Percentiles rank a stretch among this genome's conserved stretches.
phyloP scores from a whole-genome alignment of 2,797 vertebrate species.

The Numenius phaeopus region DNA sequence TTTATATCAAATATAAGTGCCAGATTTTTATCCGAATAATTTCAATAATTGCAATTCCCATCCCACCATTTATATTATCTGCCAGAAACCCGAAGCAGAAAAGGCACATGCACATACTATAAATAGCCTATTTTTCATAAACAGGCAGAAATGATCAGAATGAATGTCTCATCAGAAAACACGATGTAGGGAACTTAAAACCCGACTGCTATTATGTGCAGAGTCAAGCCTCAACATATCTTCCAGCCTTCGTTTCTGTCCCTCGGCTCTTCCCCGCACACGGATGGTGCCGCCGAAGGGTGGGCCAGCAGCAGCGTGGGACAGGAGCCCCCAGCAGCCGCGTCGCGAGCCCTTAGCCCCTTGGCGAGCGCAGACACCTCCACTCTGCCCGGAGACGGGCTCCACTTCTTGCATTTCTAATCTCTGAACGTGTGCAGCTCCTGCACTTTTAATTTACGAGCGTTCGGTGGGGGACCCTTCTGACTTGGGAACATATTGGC shows the following conservation, averaged over 20 bases:
- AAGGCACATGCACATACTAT: background rate
- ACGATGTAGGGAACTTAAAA: slow-evolving; percentile 44
- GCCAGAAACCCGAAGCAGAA: slow-evolving; percentile 27
- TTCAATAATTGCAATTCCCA: slow-evolving; percentile 66
- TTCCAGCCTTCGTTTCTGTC: slow-evolving; percentile 20
- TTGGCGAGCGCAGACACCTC: background rate
- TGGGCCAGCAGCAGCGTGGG: background rate
- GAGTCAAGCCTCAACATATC: slow-evolving; percentile 54
- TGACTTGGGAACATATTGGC: slow-evolving; percentile 83
- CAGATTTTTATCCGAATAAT: slow-evolving; percentile 69
- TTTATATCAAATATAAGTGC: slow-evolving; percentile 48
- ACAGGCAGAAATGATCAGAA: slow-evolving; percentile 62
- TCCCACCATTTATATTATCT: slow-evolving; percentile 37
- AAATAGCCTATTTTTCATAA: slow-evolving; percentile 62
- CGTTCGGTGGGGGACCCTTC: slow-evolving; percentile 72
- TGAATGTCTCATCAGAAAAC: slow-evolving; percentile 56
- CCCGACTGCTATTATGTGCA: slow-evolving; percentile 34
- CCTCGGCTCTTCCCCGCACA: slow-evolving; percentile 30
- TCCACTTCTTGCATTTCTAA: slow-evolving; percentile 70
- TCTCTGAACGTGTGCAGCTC: slow-evolving; percentile 41
- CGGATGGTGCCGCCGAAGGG: background rate
- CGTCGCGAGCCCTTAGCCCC: background rate
- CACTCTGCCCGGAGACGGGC: slow-evolving; percentile 30
- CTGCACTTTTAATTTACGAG: slow-evolving; percentile 80
- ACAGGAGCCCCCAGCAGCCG: slow-evolving; percentile 10